Evolutionary conservation across 2,888 invertebrate genomes (phyloP).

Genomic region (Pilophorus perplexus): DNA sequence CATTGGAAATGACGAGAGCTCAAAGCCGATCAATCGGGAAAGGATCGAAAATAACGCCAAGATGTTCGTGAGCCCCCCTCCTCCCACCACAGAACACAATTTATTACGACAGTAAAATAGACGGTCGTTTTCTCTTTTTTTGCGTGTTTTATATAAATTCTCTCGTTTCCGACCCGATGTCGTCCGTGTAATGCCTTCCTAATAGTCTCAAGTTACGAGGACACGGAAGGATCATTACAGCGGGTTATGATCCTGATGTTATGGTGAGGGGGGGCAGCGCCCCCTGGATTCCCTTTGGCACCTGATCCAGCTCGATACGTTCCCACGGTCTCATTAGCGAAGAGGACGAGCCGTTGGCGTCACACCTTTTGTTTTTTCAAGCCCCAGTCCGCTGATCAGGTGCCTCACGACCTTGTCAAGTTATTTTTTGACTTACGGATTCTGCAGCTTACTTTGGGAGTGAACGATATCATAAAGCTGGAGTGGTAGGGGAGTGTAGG

Average conservation of each 20-base stretch:
- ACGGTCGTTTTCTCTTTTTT: constrained; percentile 1
- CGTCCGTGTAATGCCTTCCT: constrained; percentile 3
- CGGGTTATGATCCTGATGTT: constrained; percentile 33
- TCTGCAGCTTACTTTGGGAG: no score
- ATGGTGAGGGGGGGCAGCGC: neutral
- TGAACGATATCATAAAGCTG: no score
- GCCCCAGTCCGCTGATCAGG: no score
- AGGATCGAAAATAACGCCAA: neutral
- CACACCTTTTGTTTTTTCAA: no score
- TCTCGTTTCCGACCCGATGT: neutral
- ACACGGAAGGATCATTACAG: constrained; percentile 33
- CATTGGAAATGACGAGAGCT: no score
- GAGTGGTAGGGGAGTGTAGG: no score
- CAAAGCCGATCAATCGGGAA: no score
- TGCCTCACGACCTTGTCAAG: no score
- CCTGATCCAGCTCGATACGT: constrained; percentile 28
- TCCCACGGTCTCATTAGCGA: constrained; percentile 24
- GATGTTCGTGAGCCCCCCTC: constrained; percentile 6
- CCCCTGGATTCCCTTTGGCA: neutral
- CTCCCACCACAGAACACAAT: no score
- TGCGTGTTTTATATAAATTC: constrained; percentile 34
- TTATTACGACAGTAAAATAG: constrained; percentile 29
- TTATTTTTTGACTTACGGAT: no score
- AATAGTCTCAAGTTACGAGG: constrained; percentile 33
- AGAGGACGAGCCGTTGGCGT: neutral